Conservation (phyloP, 53 echinoderm and acorn worm species). For the Zoroaster sp. region DNA sequence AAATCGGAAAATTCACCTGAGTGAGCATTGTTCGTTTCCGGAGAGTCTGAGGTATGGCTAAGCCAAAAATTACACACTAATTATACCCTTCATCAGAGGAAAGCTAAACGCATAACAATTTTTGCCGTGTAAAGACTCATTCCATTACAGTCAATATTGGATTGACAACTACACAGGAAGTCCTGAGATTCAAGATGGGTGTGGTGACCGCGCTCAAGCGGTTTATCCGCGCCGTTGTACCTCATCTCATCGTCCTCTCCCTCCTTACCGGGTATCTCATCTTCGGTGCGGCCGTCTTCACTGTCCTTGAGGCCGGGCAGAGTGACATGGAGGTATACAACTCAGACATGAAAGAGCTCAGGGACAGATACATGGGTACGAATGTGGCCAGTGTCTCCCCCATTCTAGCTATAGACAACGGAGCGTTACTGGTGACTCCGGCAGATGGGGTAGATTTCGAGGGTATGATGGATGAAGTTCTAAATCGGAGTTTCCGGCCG, state of each 20-base stretch:
- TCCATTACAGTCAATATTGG: no score
- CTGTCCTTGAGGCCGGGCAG: slow-evolving; percentile 35
- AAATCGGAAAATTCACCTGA: background rate
- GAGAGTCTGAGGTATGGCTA: no score
- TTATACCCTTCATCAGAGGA: no score
- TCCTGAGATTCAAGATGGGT: background rate
- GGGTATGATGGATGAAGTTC: slow-evolving; percentile 50
- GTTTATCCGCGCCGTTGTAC: slow-evolving; percentile 49
- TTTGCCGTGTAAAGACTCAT: no score
- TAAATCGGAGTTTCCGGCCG: slow-evolving; percentile 36
- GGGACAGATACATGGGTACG: background rate
- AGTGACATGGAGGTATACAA: slow-evolving; percentile 20
- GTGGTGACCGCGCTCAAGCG: background rate
- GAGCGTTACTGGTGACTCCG: background rate
- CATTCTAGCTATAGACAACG: background rate
- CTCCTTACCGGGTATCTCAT: slow-evolving; percentile 59
- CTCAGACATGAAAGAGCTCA: background rate
- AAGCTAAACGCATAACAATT: no score
- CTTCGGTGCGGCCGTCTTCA: slow-evolving; percentile 65
- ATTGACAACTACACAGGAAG: background rate
- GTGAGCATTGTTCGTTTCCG: background rate
- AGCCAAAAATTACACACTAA: no score
- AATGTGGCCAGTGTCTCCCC: background rate
- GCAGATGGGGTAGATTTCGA: background rate
- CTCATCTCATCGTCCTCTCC: slow-evolving; percentile 55